Base-by-base conservation (phyloP, 1,140 invertebrate genomes). In the Drosophila cardini region DNA sequence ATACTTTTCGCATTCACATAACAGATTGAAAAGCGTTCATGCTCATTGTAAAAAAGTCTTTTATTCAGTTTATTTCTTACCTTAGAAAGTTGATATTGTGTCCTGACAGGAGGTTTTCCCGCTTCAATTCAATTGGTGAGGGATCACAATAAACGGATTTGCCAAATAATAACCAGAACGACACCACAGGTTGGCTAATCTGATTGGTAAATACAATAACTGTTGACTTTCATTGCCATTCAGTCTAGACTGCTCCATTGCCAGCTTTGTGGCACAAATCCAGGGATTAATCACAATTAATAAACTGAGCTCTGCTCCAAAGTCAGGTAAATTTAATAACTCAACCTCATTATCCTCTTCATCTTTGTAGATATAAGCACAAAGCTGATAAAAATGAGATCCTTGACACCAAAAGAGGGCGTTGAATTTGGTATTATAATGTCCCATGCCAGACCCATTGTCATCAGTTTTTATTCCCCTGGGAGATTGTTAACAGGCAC, bases 141-240 rank as follows among this genome's bases (percentile, higher is more conserved):
- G 26, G 9, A 32, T 45, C 15, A 63, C 60, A 73, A 73, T 48
- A 69, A 73, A 56, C 7, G 42, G 64, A 73, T 62, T 55, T 61
- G 21, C 34, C 57, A 16, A 32, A 48, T 56, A 34, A 70, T 46
- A 69, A 32, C 30, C 38, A 55, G 42, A 56, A 15, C 13, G 8
- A 9, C 18, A 18, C 42, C 48, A 71, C 48, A 71, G 60, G 50
- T 71, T 56, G 43, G 6, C 11, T 6, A n/a, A 26, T 18, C 1
- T 11, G 21, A 18, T 11, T 36, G 21, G 21, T 26, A 26, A 26
- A 26, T 26, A 26, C 16, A 34, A 26, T 26, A 26, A 26, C 21
- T 26, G 4, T 6, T 13, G 38, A 4, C 11, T 40, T n/a, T n/a
- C 10, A 40, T 11, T 40, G 4, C 11, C 10, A 40, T 10, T 40